Base-by-base conservation (phyloP, 2,113 vertebrate genomes). In the Mustela nigripes region DNA sequence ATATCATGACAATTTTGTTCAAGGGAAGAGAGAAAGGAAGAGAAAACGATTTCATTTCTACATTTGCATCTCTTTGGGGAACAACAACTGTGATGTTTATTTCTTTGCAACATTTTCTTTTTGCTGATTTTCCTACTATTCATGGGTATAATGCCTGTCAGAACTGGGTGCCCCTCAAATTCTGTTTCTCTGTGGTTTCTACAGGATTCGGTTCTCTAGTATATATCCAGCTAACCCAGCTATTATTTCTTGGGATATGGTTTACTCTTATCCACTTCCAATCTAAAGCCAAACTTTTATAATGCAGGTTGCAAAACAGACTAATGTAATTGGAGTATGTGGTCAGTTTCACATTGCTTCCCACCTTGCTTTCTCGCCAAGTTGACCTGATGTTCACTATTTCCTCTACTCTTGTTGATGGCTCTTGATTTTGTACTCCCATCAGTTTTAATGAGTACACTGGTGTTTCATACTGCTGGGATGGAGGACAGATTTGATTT, bases 1-100 rank as follows among this genome's bases (percentile, higher is more conserved):
- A 96, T 80, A 50, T 50, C 42, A 83, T 84, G 74, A 83, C 45
- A 92, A 50, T 94, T 95, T 95, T 97, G 79, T 94, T 94, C 33
- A 92, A 83, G 67, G 26, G n/a, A 60, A 65, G 33, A 69, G 16
- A 69, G 67, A n/a, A n/a, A 67, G 65, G 69, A 67, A 92, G 58
- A 93, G 39, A 78, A 76, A 94, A 19, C 1, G 14, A 56, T 60
- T 89, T 95, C 19, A 90, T 91, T 80, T 24, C 11, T 60, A 7
- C 7, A 87, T 95, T 96, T 97, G 21, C 48, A 80, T 84, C 31
- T 89, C 60, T 76, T 33, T 92, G 81, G 36, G 56, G 74, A 97
- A 80, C 5, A 14, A 63, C 60, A 94, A 21, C 42, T 90, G 56
- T 78, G 56, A 65, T 96, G 7, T 91, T 94, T 76, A 1, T 78